phyloP scores from a whole-genome alignment of 2,113 vertebrate genomes.

The Tupaia chinensis region DNA sequence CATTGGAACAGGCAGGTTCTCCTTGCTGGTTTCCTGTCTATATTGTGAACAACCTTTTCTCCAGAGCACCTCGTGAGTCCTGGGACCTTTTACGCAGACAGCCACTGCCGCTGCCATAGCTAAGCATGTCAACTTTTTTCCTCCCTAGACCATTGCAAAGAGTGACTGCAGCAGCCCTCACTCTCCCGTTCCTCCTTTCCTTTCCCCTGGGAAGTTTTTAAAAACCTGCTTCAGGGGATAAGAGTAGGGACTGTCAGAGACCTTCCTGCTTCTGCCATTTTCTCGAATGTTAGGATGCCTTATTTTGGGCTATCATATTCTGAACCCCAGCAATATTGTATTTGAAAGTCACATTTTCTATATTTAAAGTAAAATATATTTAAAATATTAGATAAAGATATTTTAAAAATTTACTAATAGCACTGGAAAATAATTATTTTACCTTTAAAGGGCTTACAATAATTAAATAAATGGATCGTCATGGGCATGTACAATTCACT shows the following conservation, averaged over 20 bases:
- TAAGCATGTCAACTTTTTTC: too few relatives aligned
- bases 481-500: not conserved
- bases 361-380: not conserved
- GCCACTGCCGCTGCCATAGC: too few relatives aligned
- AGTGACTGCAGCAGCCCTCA: too few relatives aligned
- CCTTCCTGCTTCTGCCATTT: not conserved
- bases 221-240: not conserved
- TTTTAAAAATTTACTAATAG: not conserved
- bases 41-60: too few relatives aligned
- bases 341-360: not conserved
- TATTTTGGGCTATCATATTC: not conserved
- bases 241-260: not conserved
- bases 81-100: too few relatives aligned
- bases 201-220: not conserved
- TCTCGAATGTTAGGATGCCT: not conserved
- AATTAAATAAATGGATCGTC: not conserved
- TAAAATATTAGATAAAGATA: not conserved
- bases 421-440: conserved; percentile 14
- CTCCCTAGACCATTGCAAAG: too few relatives aligned
- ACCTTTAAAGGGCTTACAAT: not conserved
- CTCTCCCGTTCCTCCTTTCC: too few relatives aligned
- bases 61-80: too few relatives aligned
- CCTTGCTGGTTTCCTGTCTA: too few relatives aligned
- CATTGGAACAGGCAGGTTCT: too few relatives aligned
- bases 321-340: not conserved